Base-by-base conservation (phyloP, 2,113 vertebrate species). In the Illadopsis cleaveri region DNA sequence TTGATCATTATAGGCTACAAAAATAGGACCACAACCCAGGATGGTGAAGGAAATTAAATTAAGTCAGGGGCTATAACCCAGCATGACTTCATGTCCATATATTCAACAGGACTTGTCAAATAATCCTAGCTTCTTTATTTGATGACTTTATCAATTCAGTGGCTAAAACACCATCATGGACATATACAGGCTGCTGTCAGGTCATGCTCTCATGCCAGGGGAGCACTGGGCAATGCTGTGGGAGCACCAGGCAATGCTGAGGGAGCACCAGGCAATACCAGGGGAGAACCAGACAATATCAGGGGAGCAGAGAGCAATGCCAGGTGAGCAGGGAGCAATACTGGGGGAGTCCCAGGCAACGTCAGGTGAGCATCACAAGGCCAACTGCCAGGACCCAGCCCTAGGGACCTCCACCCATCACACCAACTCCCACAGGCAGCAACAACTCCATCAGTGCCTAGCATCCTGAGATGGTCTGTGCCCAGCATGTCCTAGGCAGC, bases 391-490 rank as follows among this genome's bases (percentile, higher is more conserved):
- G 65, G 33, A 75, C 30, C 18, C 53, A 77, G 57, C 33, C 62
- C 31, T 44, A 18, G 30, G 40, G 44, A 68, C 37, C 7, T 21
- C 11, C 17, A 60, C 10, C 18, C n/a, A 42, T 10, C 44, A 44
- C 40, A 72, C 11, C 50, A 58, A 30, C 33, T 89, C 35, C 35
- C 51, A 78, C 0, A 0, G 31, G 27, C 33, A 71, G 44, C 1
- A 1, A 75, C 42, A 71, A 5, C 4, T 64, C 51, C 2, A 3
- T 27, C 47, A 56, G 31, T 4, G 5, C 22, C 23, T 33, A 45
- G 35, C 11, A 37, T 6, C 4, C 15, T 1, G 1, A 47, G 25
- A 38, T 4, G 0, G 6, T 21, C n/a, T n/a, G 6, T 28, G 50
- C 37, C n/a, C 2, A 1, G 35, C 15, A 47, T 21, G 9, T 57